phyloP scores from a whole-genome alignment of 2,888 invertebrate genomes.

The Pterobdella sp. region DNA sequence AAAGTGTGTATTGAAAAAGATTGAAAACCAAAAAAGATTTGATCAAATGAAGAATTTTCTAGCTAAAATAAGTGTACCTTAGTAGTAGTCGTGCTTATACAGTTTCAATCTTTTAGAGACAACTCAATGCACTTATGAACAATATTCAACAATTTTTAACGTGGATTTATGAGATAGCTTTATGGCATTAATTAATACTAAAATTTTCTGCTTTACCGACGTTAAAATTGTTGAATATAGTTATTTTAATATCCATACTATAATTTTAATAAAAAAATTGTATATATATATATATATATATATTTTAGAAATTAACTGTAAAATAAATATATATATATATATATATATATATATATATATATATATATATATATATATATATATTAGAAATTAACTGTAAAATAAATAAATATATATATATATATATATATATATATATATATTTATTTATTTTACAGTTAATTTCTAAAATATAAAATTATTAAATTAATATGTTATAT shows the following conservation, averaged over 20 bases:
- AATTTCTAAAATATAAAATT: neutral
- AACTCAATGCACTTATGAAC: no score
- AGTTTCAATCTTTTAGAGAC: no score
- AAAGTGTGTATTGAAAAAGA: no score
- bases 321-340: constrained; percentile 1
- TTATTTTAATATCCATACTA: neutral
- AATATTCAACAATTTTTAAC: no score
- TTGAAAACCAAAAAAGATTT: no score
- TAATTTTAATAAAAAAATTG: neutral
- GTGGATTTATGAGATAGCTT: no score
- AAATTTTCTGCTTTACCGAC: constrained; percentile 4
- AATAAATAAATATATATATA: neutral
- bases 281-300: neutral
- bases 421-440: neutral
- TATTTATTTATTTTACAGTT: neutral
- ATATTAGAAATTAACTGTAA: neutral
- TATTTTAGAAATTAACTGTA: neutral
- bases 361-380: neutral
- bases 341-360: neutral
- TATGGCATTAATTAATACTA: neutral
- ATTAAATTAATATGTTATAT: neutral
- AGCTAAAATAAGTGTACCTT: no score
- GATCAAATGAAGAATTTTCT: no score
- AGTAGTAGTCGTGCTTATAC: no score
- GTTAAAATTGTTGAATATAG: neutral